Evolutionary conservation across 2,888 invertebrate genomes (phyloP), one percentile per base, ranked within the genome.

Genomic region (Adela reaumurella): DNA sequence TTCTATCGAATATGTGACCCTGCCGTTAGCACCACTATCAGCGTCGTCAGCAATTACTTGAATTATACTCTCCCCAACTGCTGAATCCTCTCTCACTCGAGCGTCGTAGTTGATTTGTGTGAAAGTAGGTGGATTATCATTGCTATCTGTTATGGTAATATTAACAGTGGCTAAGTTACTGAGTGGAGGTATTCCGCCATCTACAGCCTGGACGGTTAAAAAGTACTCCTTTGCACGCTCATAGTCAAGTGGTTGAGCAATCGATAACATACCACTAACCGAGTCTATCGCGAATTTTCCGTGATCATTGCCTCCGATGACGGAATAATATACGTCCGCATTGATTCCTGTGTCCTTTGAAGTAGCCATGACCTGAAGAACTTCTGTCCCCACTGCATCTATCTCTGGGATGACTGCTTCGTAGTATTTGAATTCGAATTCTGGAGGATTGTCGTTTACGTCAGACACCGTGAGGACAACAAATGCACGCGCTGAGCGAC

Each of bases 391-490:
- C 48, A 90, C 79, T 2, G 87, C 80, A 56, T 88, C 85, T 51
- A 89, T 84, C 76, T 97, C 96, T 1, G 89, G 83, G 20, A 94
- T 86, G 43, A 82, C 74, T 17, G 90, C 88, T 57, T 83, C 84
- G 69, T 96, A 97, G 55, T 86, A 85, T 58, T 88, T 88, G 51
- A 87, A 85, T 52, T 88, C 88, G 70, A 98, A 98, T 72, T 93
- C 93, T 10, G 98, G 98, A 19, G 96, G 94, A 79, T 97, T 97
- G 72, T 97, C 97, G 64, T 92, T 96, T 54, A 95, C 92, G 70
- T 97, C 96, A 64, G 92, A 87, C 17, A 95, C 91, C 62, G 90
- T 87, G 44, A 95, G 88, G 28, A 88, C 83, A 53, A 94, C 74
- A 51, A 82, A 80, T 19, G 89, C 85, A 2, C 83, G 73, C 56